phyloP scores from a whole-genome alignment of 1,140 invertebrate genomes.

The Antheraea mylitta region DNA sequence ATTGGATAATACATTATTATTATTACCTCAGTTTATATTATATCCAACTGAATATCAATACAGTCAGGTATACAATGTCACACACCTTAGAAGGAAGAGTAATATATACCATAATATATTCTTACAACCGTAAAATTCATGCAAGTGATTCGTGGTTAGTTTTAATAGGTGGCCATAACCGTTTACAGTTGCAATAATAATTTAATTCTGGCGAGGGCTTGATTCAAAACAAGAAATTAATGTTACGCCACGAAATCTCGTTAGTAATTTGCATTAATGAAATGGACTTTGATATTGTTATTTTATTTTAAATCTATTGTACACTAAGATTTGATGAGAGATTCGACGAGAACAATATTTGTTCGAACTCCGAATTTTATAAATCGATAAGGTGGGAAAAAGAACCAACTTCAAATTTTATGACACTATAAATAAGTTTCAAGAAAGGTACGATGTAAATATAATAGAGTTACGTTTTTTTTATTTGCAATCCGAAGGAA shows the following conservation, averaged over 20 bases:
- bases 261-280: conserved; percentile 50
- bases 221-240: conserved; percentile 61
- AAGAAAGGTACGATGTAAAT: not conserved
- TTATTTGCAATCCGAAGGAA: not conserved
- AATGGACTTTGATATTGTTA: conserved; percentile 14
- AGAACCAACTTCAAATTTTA: not conserved
- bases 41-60: no score
- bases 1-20: not conserved
- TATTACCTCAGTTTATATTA: no score
- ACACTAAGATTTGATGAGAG: conserved; percentile 2
- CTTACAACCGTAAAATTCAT: conserved; percentile 34
- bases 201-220: conserved; percentile 56
- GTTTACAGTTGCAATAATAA: conserved; percentile 73
- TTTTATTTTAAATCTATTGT: conserved; percentile 7
- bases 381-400: not conserved
- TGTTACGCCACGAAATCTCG: conserved; percentile 38
- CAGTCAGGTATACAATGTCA: not conserved
- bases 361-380: not conserved
- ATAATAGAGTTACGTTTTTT: not conserved
- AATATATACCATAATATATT: conserved; percentile 29
- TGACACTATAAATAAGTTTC: not conserved
- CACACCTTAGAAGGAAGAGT: not conserved
- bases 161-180: conserved; percentile 66
- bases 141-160: conserved; percentile 54
- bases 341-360: not conserved